These are phyloP conservation scores for Delphinapterus leucas DNA, from an alignment of 2,113 vertebrate genomes.

Conservation along the genomic window DNA sequence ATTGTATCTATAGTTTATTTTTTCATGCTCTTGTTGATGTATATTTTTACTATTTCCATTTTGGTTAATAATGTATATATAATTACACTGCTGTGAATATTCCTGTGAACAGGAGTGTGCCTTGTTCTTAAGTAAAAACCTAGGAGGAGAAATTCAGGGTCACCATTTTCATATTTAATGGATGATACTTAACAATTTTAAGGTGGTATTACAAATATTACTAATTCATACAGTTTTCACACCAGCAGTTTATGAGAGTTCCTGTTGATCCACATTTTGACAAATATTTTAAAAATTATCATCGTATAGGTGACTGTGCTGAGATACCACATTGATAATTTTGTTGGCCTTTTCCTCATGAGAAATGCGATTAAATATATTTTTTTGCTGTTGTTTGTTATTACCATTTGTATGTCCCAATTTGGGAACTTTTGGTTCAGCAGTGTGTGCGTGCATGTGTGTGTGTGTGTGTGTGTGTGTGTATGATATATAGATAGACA, in stretches of 20 bases:
- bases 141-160: not conserved
- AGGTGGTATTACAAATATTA: not conserved
- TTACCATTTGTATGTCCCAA: not conserved
- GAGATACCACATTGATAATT: too few species aligned
- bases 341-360: not conserved
- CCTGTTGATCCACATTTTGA: not conserved
- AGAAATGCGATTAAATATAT: not conserved
- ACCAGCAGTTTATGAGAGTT: too few species aligned
- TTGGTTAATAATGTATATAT: too few species aligned
- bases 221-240: not conserved
- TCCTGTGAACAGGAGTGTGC: not conserved
- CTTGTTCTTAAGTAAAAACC: not conserved
- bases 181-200: not conserved
- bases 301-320: too few species aligned
- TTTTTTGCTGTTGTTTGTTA: not conserved
- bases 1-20: not conserved
- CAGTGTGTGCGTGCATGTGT: not conserved
- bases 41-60: not conserved
- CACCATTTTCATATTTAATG: not conserved
- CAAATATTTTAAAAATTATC: not conserved
- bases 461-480: not conserved
- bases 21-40: too few species aligned
- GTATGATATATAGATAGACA: too few species aligned
- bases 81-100: not conserved
- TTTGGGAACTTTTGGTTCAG: not conserved